Base-by-base conservation (phyloP, 2,888 invertebrate genomes). In the Cryptophagus acutangulus region DNA sequence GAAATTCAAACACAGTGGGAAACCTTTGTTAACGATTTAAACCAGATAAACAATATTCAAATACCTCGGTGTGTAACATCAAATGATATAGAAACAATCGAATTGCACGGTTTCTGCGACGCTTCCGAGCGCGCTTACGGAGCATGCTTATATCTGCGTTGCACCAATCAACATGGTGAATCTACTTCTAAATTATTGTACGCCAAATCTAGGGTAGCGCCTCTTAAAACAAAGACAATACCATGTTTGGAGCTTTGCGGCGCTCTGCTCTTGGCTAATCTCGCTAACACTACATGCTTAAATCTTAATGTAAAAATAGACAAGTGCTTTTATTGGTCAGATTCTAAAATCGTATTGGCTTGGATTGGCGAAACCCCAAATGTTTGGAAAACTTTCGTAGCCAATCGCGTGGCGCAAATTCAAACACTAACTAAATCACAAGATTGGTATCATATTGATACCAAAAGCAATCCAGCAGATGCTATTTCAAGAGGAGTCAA, bases 121-220 rank as follows among this genome's bases (percentile, higher is more conserved):
- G 50, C 50, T 2, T 47, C 48, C 3, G 10, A 39, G 6, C 35
- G 29, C 16, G 49, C 46, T 3, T 53, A 48, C 16, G 52, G 47
- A 1, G 44, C 44, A 5, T 45, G 43, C 26, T 17, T 51, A 2
- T 55, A 46, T 33, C 12, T 47, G 2, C 12, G 42, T 10, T 28
- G 29, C 8, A 9, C 40, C 8, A 41, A 46, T 33, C 3, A 10
- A 3, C 18, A 45, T 12, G 18, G 15, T 2, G 33, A 28, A 2
- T 26, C 40, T 10, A 17, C 33, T 13, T 18, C 17, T 34, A 24
- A 33, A 20, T 14, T 62, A 20, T 17, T 61, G 5, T 51, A 48
- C 20, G 40, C 62, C 2, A 60, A 62, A 43, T 51, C 54, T 2
- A 40, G 54, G 6, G 55, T 62, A 8, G 55, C 61, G 4, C 55